Evolutionary conservation across 2,888 invertebrate species (phyloP).

Genomic region (Pseudeuparius sepicola): DNA sequence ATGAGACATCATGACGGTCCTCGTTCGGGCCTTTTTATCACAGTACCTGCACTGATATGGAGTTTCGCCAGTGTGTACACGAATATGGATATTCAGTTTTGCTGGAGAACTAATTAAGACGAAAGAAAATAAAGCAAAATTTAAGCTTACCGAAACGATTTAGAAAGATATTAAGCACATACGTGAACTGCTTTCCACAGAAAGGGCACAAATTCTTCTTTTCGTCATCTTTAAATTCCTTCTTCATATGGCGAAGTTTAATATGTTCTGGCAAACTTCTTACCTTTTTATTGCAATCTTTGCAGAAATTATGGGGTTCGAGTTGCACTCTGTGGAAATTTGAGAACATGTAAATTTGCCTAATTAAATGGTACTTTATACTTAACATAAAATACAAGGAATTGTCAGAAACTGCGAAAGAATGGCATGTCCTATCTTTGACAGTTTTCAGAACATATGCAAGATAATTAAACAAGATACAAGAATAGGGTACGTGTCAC

Average conservation of each 20-base stretch:
- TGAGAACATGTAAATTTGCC: no score
- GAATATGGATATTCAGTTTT: conserved; percentile 28
- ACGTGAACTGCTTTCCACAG: conserved; percentile 32
- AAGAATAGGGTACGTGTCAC: no score
- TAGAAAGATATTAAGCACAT: conserved; percentile 15
- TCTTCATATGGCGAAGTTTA: conserved; percentile 14
- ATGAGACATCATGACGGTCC: conserved; percentile 30
- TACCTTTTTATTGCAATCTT: conserved; percentile 24
- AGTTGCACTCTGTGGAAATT: no score
- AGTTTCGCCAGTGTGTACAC: conserved; percentile 32
- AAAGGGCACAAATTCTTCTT: conserved; percentile 26
- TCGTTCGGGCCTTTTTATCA: conserved; percentile 27
- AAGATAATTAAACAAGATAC: no score
- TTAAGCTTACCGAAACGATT: no score
- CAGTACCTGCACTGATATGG: conserved; percentile 33
- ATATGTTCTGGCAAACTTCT: conserved; percentile 22
- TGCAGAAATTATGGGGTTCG: conserved; percentile 25
- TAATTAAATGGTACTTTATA: no score
- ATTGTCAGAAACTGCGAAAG: no score
- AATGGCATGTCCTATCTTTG: no score
- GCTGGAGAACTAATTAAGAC: conserved; percentile 20
- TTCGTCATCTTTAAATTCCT: conserved; percentile 12
- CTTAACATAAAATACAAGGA: no score
- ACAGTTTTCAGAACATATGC: no score
- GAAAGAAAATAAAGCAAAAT: conserved; percentile 7